Conservation (phyloP, 2,797 vertebrate species). For the Pitangus sulphuratus region DNA sequence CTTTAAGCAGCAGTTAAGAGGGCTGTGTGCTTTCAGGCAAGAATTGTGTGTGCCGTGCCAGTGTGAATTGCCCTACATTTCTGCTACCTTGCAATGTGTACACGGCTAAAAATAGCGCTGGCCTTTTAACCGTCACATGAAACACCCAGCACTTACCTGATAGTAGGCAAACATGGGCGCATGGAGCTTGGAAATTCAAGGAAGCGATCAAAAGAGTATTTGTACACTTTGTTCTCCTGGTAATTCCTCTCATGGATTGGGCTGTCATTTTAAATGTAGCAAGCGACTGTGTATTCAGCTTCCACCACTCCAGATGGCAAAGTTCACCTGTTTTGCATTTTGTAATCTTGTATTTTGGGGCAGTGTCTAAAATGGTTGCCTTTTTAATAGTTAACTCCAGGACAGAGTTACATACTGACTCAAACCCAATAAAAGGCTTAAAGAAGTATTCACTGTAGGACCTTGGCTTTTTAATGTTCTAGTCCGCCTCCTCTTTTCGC, state of each 20-base stretch:
- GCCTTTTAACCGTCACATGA: background rate
- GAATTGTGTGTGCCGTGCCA: background rate
- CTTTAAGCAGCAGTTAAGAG: background rate
- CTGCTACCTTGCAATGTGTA: constrained; percentile 23
- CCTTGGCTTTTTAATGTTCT: background rate
- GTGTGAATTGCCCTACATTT: constrained; percentile 34
- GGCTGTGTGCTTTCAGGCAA: background rate
- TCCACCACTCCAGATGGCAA: background rate
- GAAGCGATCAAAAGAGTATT: background rate
- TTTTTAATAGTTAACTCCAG: background rate
- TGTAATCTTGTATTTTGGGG: background rate
- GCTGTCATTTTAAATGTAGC: constrained; percentile 1
- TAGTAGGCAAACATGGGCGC: background rate
- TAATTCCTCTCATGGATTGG: background rate
- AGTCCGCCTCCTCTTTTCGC: background rate
- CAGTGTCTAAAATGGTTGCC: background rate
- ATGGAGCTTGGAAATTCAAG: background rate
- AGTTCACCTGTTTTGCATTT: constrained; percentile 17
- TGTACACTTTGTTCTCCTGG: background rate
- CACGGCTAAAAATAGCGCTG: background rate
- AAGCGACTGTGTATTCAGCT: background rate
- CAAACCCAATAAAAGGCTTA: background rate
- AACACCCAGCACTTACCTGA: background rate
- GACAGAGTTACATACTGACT: background rate
- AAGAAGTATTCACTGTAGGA: background rate